Conservation (phyloP, 2,113 vertebrate genomes). For the Serilophus lunatus region DNA sequence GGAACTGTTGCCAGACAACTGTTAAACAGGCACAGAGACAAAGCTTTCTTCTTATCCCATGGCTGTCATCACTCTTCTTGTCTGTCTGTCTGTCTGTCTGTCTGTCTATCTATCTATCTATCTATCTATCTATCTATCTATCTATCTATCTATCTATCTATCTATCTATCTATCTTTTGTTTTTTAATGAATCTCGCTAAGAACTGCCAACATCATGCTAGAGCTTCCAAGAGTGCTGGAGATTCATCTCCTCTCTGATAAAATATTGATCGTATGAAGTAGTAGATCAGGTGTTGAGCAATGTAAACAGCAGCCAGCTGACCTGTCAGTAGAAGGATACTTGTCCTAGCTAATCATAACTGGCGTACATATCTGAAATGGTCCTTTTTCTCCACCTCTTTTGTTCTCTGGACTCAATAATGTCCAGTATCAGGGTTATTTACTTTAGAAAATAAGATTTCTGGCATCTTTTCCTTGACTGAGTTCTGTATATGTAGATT, state of each 20-base stretch:
- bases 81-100: too few species aligned
- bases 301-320: neutral
- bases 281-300: neutral
- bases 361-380: neutral
- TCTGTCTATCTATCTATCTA: too few species aligned
- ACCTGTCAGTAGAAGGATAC: neutral
- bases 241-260: neutral
- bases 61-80: neutral
- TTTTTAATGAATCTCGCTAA: neutral
- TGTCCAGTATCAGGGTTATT: neutral
- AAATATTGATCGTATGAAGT: neutral
- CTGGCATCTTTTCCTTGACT: neutral
- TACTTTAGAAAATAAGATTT: neutral
- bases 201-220: neutral
- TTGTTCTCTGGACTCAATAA: neutral
- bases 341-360: neutral
- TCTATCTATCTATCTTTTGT: too few species aligned
- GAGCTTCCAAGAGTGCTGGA: neutral
- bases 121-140: too few species aligned
- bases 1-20: neutral
- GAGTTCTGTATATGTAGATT: neutral
- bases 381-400: neutral
- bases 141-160: too few species aligned
- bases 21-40: slow-evolving; percentile 8
- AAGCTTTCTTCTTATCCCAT: neutral